Percentiles rank a stretch among this genome's conserved stretches.
phyloP scores from a whole-genome alignment of 2,888 invertebrate genomes.

The Lissonota sp. region DNA sequence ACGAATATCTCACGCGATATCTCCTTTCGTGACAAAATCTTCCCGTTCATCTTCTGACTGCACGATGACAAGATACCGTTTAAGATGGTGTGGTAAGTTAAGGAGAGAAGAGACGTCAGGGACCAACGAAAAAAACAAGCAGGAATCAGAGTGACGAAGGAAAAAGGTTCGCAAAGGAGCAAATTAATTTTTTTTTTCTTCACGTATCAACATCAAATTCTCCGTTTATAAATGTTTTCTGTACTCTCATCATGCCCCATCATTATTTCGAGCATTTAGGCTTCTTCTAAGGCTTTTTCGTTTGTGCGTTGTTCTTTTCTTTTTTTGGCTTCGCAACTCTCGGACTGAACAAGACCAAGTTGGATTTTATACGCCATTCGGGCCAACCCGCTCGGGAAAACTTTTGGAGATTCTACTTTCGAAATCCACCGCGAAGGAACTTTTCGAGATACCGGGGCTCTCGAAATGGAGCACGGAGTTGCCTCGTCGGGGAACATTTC shows the following conservation, averaged over 20 bases:
- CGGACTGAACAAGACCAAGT: constrained; percentile 53
- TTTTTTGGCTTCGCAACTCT: constrained; percentile 44
- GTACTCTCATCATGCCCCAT: not conserved
- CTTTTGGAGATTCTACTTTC: constrained; percentile 62
- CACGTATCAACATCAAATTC: constrained; percentile 34
- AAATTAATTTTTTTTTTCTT: constrained; percentile 74
- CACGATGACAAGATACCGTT: constrained; percentile 29
- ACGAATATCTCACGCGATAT: constrained; percentile 62
- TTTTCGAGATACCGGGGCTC: constrained; percentile 6
- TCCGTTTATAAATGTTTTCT: no score
- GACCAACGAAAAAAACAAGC: not conserved
- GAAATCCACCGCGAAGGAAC: constrained; percentile 28
- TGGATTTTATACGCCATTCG: constrained; percentile 45
- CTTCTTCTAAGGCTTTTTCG: constrained; percentile 40
- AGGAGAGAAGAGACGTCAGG: no score
- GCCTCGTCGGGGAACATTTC: constrained; percentile 52
- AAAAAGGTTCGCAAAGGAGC: constrained; percentile 65
- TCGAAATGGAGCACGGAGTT: not conserved
- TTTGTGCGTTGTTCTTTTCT: constrained; percentile 29
- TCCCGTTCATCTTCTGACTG: not conserved
- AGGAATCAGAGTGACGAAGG: not conserved
- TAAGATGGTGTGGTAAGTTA: no score
- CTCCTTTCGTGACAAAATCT: constrained; percentile 37
- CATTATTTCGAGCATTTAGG: constrained; percentile 33
- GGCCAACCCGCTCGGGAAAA: constrained; percentile 61